Evolutionary conservation across 2,888 invertebrate species (phyloP).

Genomic region (Cinara cedri): DNA sequence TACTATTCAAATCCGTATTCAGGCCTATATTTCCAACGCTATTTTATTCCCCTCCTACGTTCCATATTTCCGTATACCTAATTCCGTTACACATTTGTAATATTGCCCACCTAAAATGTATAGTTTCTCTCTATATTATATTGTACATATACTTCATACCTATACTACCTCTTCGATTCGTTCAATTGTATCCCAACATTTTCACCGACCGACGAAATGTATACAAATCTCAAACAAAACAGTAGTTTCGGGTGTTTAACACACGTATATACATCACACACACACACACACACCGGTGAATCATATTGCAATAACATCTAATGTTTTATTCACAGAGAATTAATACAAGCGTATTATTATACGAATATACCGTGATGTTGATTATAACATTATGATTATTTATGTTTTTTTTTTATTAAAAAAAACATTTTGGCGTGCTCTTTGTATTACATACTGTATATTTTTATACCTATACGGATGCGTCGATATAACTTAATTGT

Average conservation of each 20-base stretch:
- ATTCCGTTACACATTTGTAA: background rate
- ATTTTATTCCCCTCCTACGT: background rate
- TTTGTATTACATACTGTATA: background rate
- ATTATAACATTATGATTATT: background rate
- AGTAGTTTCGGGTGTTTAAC: constrained; percentile 9
- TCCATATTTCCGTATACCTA: background rate
- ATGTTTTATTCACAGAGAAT: constrained; percentile 49
- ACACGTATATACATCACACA: too few relatives aligned
- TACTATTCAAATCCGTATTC: constrained; percentile 37
- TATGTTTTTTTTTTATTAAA: background rate
- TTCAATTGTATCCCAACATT: constrained; percentile 29
- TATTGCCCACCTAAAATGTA: constrained; percentile 23
- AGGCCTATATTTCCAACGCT: constrained; percentile 27
- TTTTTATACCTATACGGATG: too few relatives aligned
- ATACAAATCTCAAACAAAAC: constrained; percentile 6
- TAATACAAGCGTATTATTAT: constrained; percentile 1
- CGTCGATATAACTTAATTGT: too few relatives aligned
- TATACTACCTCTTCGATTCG: background rate
- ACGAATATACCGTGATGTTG: background rate
- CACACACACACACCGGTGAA: constrained; percentile 12
- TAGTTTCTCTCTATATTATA: constrained; percentile 11
- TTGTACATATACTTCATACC: too few relatives aligned
- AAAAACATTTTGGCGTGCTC: background rate
- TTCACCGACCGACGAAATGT: constrained; percentile 1
- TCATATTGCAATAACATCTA: constrained; percentile 41